These are phyloP conservation scores for Tor tambroides DNA, from an alignment of 2,113 vertebrate genomes.

Conservation along the genomic window DNA sequence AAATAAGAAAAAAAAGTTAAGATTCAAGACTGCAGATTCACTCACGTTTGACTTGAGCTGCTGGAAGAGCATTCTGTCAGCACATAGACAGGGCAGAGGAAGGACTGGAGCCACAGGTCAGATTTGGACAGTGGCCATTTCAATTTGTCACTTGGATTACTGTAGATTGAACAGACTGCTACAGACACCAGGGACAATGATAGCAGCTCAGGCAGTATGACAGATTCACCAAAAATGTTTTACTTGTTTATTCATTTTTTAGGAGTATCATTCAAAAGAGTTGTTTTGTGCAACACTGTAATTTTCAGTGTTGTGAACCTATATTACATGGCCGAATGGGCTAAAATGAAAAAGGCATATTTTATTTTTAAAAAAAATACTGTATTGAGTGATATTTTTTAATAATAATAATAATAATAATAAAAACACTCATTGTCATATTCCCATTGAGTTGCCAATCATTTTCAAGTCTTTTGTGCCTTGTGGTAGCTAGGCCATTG, in stretches of 20 bases:
- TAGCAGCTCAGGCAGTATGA: conserved; percentile 11
- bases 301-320: neutral
- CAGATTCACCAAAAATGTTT: neutral
- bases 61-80: neutral
- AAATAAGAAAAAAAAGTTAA: neutral
- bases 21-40: neutral
- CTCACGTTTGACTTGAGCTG: neutral
- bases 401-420: too few species aligned
- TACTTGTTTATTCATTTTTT: neutral
- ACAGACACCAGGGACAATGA: conserved; percentile 3
- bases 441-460: too few species aligned
- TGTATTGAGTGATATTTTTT: too few species aligned
- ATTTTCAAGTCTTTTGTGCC: too few species aligned
- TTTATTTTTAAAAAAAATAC: too few species aligned
- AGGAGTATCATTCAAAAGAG: neutral
- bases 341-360: neutral
- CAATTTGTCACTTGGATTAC: conserved; percentile 49
- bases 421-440: too few species aligned
- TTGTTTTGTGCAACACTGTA: neutral
- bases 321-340: neutral
- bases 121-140: conserved; percentile 47
- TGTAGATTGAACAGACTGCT: conserved; percentile 43
- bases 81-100: neutral
- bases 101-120: conserved; percentile 19
- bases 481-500: too few species aligned